Percentiles rank a stretch among this genome's conserved stretches.
Conservation (phyloP, 2,888 invertebrate species). For the Tryphoninae sp. region DNA sequence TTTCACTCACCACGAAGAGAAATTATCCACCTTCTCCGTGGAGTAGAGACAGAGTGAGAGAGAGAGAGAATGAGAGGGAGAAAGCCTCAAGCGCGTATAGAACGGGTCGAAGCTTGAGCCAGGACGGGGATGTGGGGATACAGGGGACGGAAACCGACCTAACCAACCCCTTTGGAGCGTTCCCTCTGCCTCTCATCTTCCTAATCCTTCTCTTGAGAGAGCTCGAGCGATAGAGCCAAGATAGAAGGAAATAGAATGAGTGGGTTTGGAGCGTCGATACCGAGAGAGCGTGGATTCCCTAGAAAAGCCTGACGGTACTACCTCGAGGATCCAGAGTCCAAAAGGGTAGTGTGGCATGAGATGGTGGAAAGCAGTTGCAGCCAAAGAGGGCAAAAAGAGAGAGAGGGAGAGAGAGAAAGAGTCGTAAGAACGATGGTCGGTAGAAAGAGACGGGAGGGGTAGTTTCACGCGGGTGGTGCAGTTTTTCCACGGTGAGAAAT, state of each 20-base stretch:
- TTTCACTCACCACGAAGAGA: slow-evolving; percentile 62
- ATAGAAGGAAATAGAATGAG: slow-evolving; percentile 60
- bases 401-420: slow-evolving; percentile 49
- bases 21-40: slow-evolving; percentile 64
- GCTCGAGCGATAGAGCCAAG: slow-evolving; percentile 52
- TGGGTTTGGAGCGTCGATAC: slow-evolving; percentile 71
- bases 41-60: slow-evolving; percentile 12
- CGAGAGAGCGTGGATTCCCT: slow-evolving; percentile 63
- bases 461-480: slow-evolving; percentile 70
- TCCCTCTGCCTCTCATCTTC: slow-evolving; percentile 74
- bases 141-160: slow-evolving; percentile 52
- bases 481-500: slow-evolving; percentile 80
- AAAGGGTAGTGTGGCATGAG: slow-evolving; percentile 46
- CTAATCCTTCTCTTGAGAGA: slow-evolving; percentile 72
- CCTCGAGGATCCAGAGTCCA: slow-evolving; percentile 52
- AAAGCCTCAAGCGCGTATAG: slow-evolving; percentile 42
- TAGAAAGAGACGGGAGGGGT: slow-evolving; percentile 31
- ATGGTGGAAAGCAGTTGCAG: slow-evolving; percentile 59
- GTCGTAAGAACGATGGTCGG: slow-evolving; percentile 31
- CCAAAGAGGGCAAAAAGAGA: slow-evolving; percentile 60
- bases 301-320: slow-evolving; percentile 63
- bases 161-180: slow-evolving; percentile 58
- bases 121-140: slow-evolving; percentile 10
- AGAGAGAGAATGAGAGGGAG: slow-evolving; percentile 7
- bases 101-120: slow-evolving; percentile 51